Evolutionary conservation across 2,888 invertebrate genomes (phyloP).

Genomic region (Catocala fraxini): DNA sequence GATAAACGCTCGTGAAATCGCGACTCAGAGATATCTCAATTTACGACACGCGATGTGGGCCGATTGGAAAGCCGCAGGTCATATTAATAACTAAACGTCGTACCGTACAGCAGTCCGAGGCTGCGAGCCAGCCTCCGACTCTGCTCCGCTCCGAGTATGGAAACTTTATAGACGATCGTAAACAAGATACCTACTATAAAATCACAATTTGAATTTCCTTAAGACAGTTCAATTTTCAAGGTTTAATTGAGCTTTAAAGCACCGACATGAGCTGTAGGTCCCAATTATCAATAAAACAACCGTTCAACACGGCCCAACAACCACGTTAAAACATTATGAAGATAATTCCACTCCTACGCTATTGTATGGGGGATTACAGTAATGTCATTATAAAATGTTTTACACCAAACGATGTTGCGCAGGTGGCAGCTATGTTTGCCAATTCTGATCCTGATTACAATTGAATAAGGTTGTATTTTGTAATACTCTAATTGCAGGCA

Average conservation of each 20-base stretch:
- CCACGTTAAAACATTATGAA: conserved; percentile 49
- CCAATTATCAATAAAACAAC: conserved; percentile 69
- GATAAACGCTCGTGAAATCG: conserved; percentile 48
- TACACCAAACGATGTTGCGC: conserved; percentile 21
- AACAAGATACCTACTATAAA: conserved; percentile 63
- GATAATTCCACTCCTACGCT: conserved; percentile 44
- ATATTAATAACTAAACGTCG: conserved; percentile 38
- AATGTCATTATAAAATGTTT: conserved; percentile 50
- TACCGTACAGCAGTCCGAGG: conserved; percentile 23
- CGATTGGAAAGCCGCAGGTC: conserved; percentile 48
- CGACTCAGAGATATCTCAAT: conserved; percentile 44
- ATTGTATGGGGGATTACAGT: conserved; percentile 47
- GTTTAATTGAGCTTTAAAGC: conserved; percentile 71
- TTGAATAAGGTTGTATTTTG: conserved; percentile 19
- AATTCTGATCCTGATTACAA: conserved; percentile 27
- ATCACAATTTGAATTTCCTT: conserved; percentile 66
- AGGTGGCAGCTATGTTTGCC: conserved; percentile 27
- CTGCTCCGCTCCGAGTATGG: conserved; percentile 32
- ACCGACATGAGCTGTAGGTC: conserved; percentile 62
- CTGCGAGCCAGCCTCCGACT: conserved; percentile 9
- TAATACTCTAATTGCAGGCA: conserved; percentile 4
- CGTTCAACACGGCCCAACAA: conserved; percentile 53
- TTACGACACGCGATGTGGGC: conserved; percentile 40
- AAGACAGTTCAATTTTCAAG: conserved; percentile 72
- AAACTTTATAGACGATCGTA: conserved; percentile 64